These are phyloP conservation scores for Andrena bucephala DNA, from an alignment of 2,888 invertebrate genomes.

Conservation along the genomic window DNA sequence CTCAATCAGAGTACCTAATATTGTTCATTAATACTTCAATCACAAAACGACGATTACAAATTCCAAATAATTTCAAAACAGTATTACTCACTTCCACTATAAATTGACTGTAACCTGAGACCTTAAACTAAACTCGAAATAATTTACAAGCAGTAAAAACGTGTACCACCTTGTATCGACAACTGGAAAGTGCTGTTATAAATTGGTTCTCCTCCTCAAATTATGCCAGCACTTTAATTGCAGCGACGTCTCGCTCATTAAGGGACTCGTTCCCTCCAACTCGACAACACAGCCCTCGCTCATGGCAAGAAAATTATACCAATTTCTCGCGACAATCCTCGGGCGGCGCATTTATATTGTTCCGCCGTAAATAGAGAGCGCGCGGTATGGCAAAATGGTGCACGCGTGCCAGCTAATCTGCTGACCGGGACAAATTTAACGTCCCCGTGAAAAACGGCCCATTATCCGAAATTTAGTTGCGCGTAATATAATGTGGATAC, in stretches of 20 bases:
- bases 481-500: conserved; percentile 33
- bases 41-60: too few relatives aligned
- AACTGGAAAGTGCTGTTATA: neutral
- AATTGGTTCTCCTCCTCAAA: neutral
- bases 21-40: too few relatives aligned
- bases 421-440: conserved; percentile 29
- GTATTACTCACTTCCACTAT: too few relatives aligned
- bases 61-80: too few relatives aligned
- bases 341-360: neutral
- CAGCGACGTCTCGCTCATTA: neutral
- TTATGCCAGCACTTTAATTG: neutral
- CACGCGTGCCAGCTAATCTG: conserved; percentile 26
- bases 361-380: conserved; percentile 9
- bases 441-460: conserved; percentile 38
- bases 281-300: neutral
- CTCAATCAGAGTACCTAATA: too few relatives aligned
- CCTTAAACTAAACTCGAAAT: too few relatives aligned
- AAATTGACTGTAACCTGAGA: too few relatives aligned
- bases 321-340: neutral
- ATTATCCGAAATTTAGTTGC: conserved; percentile 43
- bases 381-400: conserved; percentile 2
- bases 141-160: too few relatives aligned
- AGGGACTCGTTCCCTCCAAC: neutral
- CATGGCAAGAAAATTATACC: conserved; percentile 6
- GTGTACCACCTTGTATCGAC: neutral